Conservation (phyloP, 2,888 invertebrate species). For the Caenorhabditis zanzibari region DNA sequence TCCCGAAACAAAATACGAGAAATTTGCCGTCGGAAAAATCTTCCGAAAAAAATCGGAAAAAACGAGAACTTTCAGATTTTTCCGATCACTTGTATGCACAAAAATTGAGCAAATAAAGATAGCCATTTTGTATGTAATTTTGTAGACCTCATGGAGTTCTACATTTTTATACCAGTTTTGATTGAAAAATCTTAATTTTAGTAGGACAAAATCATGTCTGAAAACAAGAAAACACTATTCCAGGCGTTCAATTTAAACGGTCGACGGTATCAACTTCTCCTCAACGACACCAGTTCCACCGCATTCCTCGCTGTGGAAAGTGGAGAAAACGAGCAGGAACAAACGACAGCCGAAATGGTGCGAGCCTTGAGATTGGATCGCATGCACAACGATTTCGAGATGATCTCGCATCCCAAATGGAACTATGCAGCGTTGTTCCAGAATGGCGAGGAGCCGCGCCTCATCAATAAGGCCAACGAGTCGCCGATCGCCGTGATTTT, state of each 20-base stretch:
- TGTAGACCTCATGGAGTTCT: too few species aligned
- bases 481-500: background rate
- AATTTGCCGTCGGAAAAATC: too few species aligned
- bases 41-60: too few species aligned
- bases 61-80: too few species aligned
- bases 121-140: too few species aligned
- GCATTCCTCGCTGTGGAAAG: background rate
- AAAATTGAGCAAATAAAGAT: too few species aligned
- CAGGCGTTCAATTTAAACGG: background rate
- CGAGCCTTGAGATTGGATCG: background rate
- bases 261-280: background rate
- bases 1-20: too few species aligned
- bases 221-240: background rate
- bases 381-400: background rate
- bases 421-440: background rate
- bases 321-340: background rate
- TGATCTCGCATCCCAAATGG: background rate
- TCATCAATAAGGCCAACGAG: background rate
- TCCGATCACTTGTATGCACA: too few species aligned
- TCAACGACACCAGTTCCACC: background rate
- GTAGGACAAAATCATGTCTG: too few species aligned
- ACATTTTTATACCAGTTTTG: too few species aligned
- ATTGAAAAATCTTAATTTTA: too few species aligned
- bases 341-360: background rate
- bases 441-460: background rate